Evolutionary conservation across 53 echinoderm and acorn worm species (phyloP), one percentile per base, ranked within the genome.

Genomic region (Patiria pectinifera): DNA sequence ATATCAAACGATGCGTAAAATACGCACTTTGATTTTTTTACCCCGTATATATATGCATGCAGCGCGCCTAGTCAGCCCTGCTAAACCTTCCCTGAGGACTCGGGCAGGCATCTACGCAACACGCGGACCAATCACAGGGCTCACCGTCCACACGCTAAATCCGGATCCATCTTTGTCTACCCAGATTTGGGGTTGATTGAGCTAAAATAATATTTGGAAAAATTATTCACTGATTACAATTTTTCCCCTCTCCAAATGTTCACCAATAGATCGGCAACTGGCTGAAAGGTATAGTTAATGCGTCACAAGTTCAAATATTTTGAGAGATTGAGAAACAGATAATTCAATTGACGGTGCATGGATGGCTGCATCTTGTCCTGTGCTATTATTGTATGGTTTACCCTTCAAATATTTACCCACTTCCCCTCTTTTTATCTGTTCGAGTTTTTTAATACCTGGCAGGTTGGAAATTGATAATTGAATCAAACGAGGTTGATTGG

Each of bases 141-240:
- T 72, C 11, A 74, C 72, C 13, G 13, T 45, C 49, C 13, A 69
- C 47, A 48, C 72, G 77, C 88, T 25, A 13, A 82, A 59, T 61
- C 78, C 62, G 80, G 53, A 71, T 90, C 90, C 35, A 66, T 90
- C 82, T 47, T 78, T 62, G 62, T 23, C 66, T 18, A 46, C 22
- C 22, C 0, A 81, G 70, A 77, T 69, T 90, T 80, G 10, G 53
- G 69, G 90, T 13, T 90, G 62, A 66, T 80, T 81, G 90, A 90
- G 69, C 90, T 81, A 69, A 90, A 82, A 90, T 90, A 90, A 90
- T 82, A 90, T 82, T 81, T 80, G 61, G 90, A 48, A 72, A 85
- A 90, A 80, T 90, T 63, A 90, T 66, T 81, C 90, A 81, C n/a
- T 81, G 82, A 90, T 80, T 89, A 47, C 3, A 81, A 80, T 80